These are phyloP conservation scores for Apis laboriosa DNA, from an alignment of 1,140 invertebrate genomes.

Conservation along the genomic window DNA sequence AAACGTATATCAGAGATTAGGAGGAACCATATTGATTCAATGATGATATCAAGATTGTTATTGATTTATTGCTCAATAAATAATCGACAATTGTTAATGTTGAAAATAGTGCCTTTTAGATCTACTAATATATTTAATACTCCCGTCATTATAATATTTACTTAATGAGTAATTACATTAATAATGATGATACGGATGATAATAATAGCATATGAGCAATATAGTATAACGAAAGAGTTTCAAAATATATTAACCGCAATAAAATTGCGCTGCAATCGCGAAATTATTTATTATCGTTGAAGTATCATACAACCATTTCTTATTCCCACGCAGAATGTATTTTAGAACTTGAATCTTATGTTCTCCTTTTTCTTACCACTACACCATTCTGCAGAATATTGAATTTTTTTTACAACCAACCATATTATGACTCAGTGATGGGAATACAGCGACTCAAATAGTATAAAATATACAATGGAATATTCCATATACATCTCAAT, in stretches of 20 bases:
- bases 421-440: constrained; percentile 39
- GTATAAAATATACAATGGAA: constrained; percentile 44
- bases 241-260: constrained; percentile 5
- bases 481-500: constrained; percentile 28
- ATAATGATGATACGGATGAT: too few relatives aligned
- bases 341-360: constrained; percentile 39
- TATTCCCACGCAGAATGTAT: constrained; percentile 36
- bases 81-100: neutral
- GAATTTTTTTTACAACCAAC: constrained; percentile 34
- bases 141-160: neutral
- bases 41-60: constrained; percentile 1
- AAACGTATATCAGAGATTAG: neutral
- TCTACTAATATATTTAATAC: constrained; percentile 4
- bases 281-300: constrained; percentile 42
- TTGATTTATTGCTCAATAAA: constrained; percentile 9
- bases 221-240: neutral
- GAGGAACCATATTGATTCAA: neutral
- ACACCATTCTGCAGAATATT: constrained; percentile 29
- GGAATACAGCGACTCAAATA: constrained; percentile 31
- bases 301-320: neutral
- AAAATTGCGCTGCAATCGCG: neutral
- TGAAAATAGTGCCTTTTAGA: neutral
- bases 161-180: constrained; percentile 12
- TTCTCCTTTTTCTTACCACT: neutral
- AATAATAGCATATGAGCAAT: neutral